A percentile compares a stretch with the other conserved stretches of the same genome.
Evolutionary conservation across 2,113 vertebrate genomes (phyloP).

Genomic region (Ailuropoda melanoleuca): DNA sequence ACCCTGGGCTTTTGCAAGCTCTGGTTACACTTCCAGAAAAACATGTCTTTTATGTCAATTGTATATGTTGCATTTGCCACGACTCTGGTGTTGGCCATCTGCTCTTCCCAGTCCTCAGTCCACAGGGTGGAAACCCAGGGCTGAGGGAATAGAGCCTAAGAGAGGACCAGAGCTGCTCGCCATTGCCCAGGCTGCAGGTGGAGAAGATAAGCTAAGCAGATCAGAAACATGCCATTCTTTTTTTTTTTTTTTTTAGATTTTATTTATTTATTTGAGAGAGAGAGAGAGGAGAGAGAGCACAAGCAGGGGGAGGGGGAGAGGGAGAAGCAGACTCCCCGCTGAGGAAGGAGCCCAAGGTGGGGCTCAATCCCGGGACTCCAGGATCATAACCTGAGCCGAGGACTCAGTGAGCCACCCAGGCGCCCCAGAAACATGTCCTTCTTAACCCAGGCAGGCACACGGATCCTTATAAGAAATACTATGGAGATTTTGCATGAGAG

Average conservation of each 20-base stretch:
- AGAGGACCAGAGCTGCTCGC: background rate
- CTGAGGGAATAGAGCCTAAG: background rate
- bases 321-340: too few relatives aligned
- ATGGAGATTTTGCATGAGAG: background rate
- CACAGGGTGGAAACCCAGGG: background rate
- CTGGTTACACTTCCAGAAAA: background rate
- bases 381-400: too few relatives aligned
- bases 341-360: too few relatives aligned
- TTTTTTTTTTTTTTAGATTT: too few relatives aligned
- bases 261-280: too few relatives aligned
- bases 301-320: too few relatives aligned
- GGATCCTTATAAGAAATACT: background rate
- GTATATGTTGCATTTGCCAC: background rate
- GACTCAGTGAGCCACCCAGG: background rate
- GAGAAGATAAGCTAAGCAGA: background rate
- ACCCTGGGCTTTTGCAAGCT: background rate
- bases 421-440: background rate
- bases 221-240: too few relatives aligned
- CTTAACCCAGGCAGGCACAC: background rate
- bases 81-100: background rate
- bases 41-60: background rate
- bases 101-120: background rate
- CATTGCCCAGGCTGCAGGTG: background rate
- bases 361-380: too few relatives aligned
- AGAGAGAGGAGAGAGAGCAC: too few relatives aligned